Base-by-base conservation (phyloP, 2,888 invertebrate species). In the Frankliniella intonsa region DNA sequence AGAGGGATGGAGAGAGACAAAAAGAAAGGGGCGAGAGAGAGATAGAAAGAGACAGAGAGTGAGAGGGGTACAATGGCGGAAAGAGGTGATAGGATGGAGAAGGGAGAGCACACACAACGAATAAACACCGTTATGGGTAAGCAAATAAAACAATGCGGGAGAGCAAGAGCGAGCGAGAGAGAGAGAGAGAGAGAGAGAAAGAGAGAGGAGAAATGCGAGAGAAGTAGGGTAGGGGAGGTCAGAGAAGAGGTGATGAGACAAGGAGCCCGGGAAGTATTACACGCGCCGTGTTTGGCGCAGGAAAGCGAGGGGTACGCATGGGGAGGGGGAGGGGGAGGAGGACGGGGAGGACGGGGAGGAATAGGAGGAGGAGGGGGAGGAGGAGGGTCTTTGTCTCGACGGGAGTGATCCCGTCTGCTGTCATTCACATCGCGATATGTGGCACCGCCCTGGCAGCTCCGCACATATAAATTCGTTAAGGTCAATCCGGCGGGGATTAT, bases 51-150 rank as follows among this genome's bases (percentile, higher is more conserved):
- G 38, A 5, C 38, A 3, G 38, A 38, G 55, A 8, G 7, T 3
- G 55, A 55, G 55, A 2, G 17, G 17, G 55, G 55, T 11, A 11
- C 14, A 55, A 55, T 14, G 55, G 17, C 14, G 9, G 69, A 22
- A 51, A 51, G 51, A 51, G 51, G 22, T n/a, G 69, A 22, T 62
- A 62, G 14, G 55, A 55, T 55, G 65, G 55, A 14, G 55, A 55
- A 38, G 38, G 17, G 55, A 55, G 55, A n/a, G 65, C 65, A n/a
- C 69, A 69, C 69, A 69, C 69, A 22, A 11, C 69, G 69, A 69
- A 69, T 69, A 69, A 69, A 69, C 69, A 69, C 69, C 69, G 69
- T 69, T 69, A 69, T 69, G 69, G 69, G 69, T 22, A n/a, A 22
- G 22, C 69, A 69, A 69, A 69, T 69, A 69, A 69, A 69, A 69